Evolutionary conservation across 2,113 vertebrate genomes (phyloP).

Genomic region (Callospermophilus lateralis): DNA sequence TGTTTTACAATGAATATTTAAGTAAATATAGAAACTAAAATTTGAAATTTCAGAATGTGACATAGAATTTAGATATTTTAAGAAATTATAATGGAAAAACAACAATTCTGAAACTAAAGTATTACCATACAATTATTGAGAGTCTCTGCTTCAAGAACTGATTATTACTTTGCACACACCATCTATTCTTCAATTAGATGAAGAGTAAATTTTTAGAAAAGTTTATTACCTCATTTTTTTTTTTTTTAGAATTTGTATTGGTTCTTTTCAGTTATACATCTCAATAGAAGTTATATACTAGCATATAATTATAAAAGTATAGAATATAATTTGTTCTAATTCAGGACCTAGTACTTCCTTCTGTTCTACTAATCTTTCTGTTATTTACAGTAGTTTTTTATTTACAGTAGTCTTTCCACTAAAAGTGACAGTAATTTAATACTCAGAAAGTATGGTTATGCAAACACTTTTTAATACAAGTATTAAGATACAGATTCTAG

Average conservation of each 20-base stretch:
- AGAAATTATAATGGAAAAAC: background rate
- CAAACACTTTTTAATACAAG: background rate
- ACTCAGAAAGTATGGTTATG: background rate
- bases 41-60: background rate
- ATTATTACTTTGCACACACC: background rate
- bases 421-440: no score
- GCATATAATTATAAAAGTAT: no score
- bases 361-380: no score
- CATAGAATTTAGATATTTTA: background rate
- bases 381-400: no score
- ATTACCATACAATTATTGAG: background rate
- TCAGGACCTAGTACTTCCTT: no score
- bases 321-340: no score
- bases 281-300: no score
- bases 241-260: no score
- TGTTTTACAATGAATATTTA: background rate
- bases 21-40: background rate
- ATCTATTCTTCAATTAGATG: background rate
- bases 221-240: no score
- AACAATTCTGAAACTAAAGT: background rate
- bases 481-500: constrained; percentile 30
- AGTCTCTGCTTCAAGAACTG: background rate
- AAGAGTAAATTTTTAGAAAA: background rate
- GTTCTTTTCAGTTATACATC: no score
- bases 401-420: no score